Percentiles rank a stretch among this genome's conserved stretches.
Evolutionary conservation across 2,797 vertebrate genomes (phyloP).

Genomic region (Siniperca undulata): DNA sequence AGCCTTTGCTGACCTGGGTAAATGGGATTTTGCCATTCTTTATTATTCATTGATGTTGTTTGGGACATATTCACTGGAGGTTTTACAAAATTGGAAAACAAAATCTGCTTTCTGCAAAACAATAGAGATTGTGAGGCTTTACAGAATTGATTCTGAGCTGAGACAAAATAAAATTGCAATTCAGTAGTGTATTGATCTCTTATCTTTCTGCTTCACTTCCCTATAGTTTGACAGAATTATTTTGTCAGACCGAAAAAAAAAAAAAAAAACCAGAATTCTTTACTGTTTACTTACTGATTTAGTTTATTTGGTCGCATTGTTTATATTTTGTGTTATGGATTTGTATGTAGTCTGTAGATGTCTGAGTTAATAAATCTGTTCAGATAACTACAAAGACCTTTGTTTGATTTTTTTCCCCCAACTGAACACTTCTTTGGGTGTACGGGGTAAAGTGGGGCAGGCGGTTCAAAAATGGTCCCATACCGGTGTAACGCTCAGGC

Average conservation of each 20-base stretch:
- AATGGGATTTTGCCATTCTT: not conserved
- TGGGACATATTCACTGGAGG: not conserved
- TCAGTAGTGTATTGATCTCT: conserved; percentile 22
- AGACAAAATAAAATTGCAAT: conserved; percentile 3
- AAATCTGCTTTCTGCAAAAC: conserved; percentile 16
- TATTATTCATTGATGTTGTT: not conserved
- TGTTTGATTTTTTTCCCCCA: not conserved
- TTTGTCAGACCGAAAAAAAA: not conserved
- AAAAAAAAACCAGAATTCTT: not conserved
- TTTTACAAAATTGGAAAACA: conserved; percentile 11
- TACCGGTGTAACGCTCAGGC: not conserved
- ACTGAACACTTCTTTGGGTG: not conserved
- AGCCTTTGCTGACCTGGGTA: not conserved
- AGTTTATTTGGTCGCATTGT: not conserved
- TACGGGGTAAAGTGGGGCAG: not conserved
- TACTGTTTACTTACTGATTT: not conserved
- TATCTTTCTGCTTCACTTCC: conserved; percentile 8
- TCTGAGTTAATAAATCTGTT: not conserved
- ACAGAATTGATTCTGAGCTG: conserved; percentile 23
- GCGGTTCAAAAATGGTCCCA: not conserved
- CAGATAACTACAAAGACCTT: not conserved
- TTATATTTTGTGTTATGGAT: not conserved
- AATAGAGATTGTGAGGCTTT: conserved; percentile 15
- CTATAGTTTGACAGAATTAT: conserved; percentile 3
- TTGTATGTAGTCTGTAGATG: not conserved